Percentiles rank a stretch among this genome's conserved stretches.
These are phyloP conservation scores for Clarias laeviceps DNA, from an alignment of 2,797 vertebrate genomes.

Conservation along the genomic window DNA sequence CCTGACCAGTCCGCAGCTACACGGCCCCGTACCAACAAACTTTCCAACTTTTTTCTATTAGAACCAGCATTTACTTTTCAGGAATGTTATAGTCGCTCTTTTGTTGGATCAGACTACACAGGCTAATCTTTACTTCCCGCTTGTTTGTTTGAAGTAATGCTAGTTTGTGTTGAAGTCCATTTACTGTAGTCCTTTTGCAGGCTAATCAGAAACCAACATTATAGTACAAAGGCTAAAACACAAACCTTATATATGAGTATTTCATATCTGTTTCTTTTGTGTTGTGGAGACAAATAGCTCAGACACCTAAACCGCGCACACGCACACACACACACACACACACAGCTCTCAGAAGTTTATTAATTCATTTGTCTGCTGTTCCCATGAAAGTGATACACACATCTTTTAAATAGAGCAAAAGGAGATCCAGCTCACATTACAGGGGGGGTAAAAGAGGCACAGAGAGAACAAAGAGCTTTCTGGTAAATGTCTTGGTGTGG, in stretches of 20 bases:
- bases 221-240: neutral
- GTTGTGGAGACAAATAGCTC: neutral
- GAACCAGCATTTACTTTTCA: too few relatives aligned
- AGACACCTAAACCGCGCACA: conserved; percentile 10
- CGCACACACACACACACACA: conserved; percentile 22
- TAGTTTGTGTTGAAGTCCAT: neutral
- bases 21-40: too few relatives aligned
- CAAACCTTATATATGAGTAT: neutral
- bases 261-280: neutral
- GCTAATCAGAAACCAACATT: neutral
- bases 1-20: too few relatives aligned
- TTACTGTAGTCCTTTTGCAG: neutral
- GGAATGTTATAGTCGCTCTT: too few relatives aligned
- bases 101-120: too few relatives aligned
- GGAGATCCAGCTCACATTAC: neutral
- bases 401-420: neutral
- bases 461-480: neutral
- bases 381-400: conserved; percentile 6
- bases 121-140: neutral
- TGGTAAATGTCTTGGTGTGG: neutral
- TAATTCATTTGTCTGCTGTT: neutral
- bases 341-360: conserved; percentile 6
- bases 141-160: neutral
- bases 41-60: too few relatives aligned
- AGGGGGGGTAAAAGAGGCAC: neutral